Conservation (phyloP, 2,888 invertebrate species). For the Agriopis aurantiaria region DNA sequence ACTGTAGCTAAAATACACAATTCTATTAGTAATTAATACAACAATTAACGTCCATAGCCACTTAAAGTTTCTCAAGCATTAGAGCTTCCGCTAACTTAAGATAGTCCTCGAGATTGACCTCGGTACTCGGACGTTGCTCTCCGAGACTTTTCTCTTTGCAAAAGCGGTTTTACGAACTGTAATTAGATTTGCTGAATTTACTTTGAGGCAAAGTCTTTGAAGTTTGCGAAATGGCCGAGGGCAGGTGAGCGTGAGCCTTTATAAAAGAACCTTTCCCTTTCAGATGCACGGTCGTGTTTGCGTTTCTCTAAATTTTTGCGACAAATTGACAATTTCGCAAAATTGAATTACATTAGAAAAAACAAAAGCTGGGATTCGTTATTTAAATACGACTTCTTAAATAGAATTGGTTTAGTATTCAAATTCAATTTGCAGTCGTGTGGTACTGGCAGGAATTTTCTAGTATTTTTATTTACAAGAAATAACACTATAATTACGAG, state of each 20-base stretch:
- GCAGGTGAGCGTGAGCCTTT: slow-evolving; percentile 48
- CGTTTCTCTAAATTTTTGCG: slow-evolving; percentile 37
- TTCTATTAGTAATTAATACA: slow-evolving; percentile 11
- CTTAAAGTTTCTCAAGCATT: slow-evolving; percentile 21
- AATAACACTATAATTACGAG: no score
- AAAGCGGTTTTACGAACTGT: slow-evolving; percentile 50
- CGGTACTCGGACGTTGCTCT: slow-evolving; percentile 20
- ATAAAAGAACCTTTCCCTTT: slow-evolving; percentile 45
- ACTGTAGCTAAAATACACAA: background rate
- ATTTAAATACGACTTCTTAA: slow-evolving; percentile 5
- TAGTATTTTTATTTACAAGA: no score
- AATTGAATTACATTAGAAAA: slow-evolving; percentile 30
- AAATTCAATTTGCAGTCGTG: background rate
- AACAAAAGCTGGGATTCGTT: slow-evolving; percentile 16
- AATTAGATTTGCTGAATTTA: slow-evolving; percentile 62
- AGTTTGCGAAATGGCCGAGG: slow-evolving; percentile 52
- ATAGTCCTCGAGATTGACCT: slow-evolving; percentile 28
- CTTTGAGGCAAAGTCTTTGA: slow-evolving; percentile 56
- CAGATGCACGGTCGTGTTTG: slow-evolving; percentile 35
- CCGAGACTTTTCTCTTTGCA: slow-evolving; percentile 34
- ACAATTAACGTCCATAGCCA: slow-evolving; percentile 14
- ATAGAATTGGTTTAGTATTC: slow-evolving; percentile 1
- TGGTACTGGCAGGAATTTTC: no score
- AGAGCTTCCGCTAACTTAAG: slow-evolving; percentile 23
- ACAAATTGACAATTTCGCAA: slow-evolving; percentile 31